A percentile compares a stretch with the other conserved stretches of the same genome.
These are phyloP conservation scores for Sturmia bella DNA, from an alignment of 2,888 invertebrate species.

Conservation along the genomic window DNA sequence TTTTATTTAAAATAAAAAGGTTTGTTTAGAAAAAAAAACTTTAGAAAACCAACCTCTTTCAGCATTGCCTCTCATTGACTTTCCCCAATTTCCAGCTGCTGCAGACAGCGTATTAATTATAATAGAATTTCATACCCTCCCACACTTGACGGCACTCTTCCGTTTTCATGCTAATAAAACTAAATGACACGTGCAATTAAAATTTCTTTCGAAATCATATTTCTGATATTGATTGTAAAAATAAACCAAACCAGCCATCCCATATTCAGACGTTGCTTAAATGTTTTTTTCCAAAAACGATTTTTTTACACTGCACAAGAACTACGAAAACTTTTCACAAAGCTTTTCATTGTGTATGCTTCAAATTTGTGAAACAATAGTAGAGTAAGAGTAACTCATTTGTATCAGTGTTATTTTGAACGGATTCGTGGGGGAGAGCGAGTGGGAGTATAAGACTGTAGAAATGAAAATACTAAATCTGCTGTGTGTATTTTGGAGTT, in stretches of 20 bases:
- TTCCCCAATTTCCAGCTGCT: too few species aligned
- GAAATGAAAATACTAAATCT: slow-evolving; percentile 35
- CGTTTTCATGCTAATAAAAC: neutral
- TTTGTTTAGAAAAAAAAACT: too few species aligned
- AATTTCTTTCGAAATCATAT: neutral
- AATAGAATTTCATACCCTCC: neutral
- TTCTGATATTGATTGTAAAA: neutral
- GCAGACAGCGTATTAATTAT: too few species aligned
- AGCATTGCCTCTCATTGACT: too few species aligned
- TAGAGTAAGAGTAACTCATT: neutral
- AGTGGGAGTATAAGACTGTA: neutral
- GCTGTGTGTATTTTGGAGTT: slow-evolving; percentile 62
- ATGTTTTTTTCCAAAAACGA: neutral
- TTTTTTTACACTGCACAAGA: neutral
- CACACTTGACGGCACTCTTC: neutral
- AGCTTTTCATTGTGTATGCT: slow-evolving; percentile 45
- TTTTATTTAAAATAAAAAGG: too few species aligned
- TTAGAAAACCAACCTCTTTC: too few species aligned
- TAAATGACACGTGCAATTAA: slow-evolving; percentile 17
- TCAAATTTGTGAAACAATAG: slow-evolving; percentile 18
- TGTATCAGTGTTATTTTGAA: slow-evolving; percentile 4
- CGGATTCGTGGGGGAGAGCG: neutral
- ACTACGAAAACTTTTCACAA: neutral
- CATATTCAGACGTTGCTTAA: slow-evolving; percentile 19
- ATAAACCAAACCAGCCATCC: slow-evolving; percentile 1